Evolutionary conservation across 92 coral and sea anemone genomes (phyloP), one percentile per base, ranked within the genome.

Genomic region (Galaxea fascicularis): DNA sequence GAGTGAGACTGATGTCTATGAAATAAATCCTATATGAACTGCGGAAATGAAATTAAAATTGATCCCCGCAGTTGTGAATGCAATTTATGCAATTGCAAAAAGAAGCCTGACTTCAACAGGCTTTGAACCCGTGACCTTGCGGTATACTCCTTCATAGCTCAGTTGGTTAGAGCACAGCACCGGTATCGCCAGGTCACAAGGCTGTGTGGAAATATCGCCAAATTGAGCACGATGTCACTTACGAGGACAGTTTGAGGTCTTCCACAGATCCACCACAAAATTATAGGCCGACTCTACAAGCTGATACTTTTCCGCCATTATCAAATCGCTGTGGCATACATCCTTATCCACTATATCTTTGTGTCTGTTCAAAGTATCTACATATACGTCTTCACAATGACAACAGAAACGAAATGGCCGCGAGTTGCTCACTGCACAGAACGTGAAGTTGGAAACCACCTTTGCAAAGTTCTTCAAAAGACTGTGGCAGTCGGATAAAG

Each of bases 351-450:
- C 76, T 11, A 65, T 46, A 10, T 1, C 53, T 46, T 69, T 83
- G 71, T 27, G 49, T 0, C 26, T 76, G 14, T 80, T 52, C 4
- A 91, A 53, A 24, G 69, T 71, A 45, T 31, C 17, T 16, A 57
- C 70, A 74, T 76, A 91, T 46, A 73, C 51, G 0, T 75, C 8
- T 16, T 76, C 22, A 62, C 94, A 91, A 57, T 54, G n/a, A 51
- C 92, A 83, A 45, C 94, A 91, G 63, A 91, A 88, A 31, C 86
- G 82, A 71, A 91, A 91, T 14, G 94, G 94, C 12, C 92, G 63
- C 18, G 94, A 90, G 60, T 88, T 51, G 1, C 41, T 75, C 27
- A 91, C 90, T 14, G 94, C 94, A 69, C 94, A 91, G 10, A 64
- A 69, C 6, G 94, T 88, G 81, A 69, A 91, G 83, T 88, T 84